These are phyloP conservation scores for Cryptotis parvus DNA, from an alignment of 2,113 vertebrate genomes.

Conservation along the genomic window DNA sequence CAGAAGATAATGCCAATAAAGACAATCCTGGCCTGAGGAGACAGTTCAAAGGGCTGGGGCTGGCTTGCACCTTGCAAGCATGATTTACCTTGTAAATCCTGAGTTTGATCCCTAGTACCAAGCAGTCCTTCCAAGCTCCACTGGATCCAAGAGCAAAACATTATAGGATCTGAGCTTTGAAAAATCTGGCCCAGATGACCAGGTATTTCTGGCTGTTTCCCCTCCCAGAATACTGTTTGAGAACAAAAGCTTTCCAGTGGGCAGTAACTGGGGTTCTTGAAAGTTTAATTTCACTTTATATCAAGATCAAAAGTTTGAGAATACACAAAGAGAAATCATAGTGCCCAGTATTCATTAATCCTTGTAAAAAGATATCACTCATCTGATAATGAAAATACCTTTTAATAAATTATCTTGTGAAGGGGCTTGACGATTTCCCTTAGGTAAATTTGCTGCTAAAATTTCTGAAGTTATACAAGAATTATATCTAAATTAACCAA, in stretches of 20 bases:
- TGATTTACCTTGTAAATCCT: too few relatives aligned
- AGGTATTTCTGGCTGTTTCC: too few relatives aligned
- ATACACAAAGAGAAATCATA: not conserved
- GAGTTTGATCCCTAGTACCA: too few relatives aligned
- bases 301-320: not conserved
- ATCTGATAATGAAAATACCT: not conserved
- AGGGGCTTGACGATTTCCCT: conserved; percentile 27
- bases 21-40: not conserved
- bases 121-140: too few relatives aligned
- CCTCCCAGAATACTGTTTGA: too few relatives aligned
- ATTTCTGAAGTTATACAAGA: not conserved
- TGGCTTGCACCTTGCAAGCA: too few relatives aligned
- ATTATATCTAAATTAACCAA: conserved; percentile 18
- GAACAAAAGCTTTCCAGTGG: not conserved
- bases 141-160: too few relatives aligned
- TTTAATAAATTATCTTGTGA: conserved; percentile 55
- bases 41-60: not conserved
- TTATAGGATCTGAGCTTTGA: too few relatives aligned
- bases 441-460: conserved; percentile 10
- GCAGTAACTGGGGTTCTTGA: not conserved
- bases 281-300: not conserved
- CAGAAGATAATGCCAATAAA: not conserved
- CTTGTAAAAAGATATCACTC: not conserved
- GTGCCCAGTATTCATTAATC: not conserved
- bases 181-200: too few relatives aligned